Base-by-base conservation (phyloP, 2,797 vertebrate species). In the Poecilia wingei region DNA sequence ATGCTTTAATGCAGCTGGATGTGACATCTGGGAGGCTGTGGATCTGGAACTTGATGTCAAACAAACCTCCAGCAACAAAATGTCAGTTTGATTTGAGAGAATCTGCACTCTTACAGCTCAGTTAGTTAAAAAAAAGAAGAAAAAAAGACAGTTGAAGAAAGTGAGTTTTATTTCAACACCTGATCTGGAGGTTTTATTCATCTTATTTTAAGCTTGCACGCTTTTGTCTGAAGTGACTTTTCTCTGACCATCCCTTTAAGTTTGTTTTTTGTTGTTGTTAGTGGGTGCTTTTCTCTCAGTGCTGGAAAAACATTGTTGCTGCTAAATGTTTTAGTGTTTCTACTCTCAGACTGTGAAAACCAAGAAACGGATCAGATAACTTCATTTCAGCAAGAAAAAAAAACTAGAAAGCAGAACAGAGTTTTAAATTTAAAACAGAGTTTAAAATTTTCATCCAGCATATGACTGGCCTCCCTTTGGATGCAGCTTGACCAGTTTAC, bases 241-340 rank as follows among this genome's bases (percentile, higher is more conserved):
- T 18, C 41, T 72, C 7, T 3, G 13, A 36, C 31, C 45, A 25
- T 59, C 1, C 49, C 57, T 45, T 72, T 0, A 28, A 10, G 33
- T 47, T 69, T 64, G 51, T 71, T 78, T 31, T 31, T 53, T 66
- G 41, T 64, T 9, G 49, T 61, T 61, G 4, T 22, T 9, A 45
- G 71, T n/a, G 1, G 87, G 87, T 90, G 84, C 91, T 71, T 79
- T 72, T 6, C 59, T 47, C 16, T 75, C 61, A 0, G 6, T n/a
- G 74, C 41, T 75, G 55, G 28, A 61, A 57, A 13, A 68, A 72
- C n/a, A 18, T 10, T 1, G 57, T 36, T 25, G 76, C 75, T 79
- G 61, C 74, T 77, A 74, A 46, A 51, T 53, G n/a, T 69, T 47
- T 41, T 31, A 33, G 57, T 46, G 57, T 31, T 79, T 45, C 74